Evolutionary conservation across 1,140 invertebrate species (phyloP).

Genomic region (Lethocerus indicus): DNA sequence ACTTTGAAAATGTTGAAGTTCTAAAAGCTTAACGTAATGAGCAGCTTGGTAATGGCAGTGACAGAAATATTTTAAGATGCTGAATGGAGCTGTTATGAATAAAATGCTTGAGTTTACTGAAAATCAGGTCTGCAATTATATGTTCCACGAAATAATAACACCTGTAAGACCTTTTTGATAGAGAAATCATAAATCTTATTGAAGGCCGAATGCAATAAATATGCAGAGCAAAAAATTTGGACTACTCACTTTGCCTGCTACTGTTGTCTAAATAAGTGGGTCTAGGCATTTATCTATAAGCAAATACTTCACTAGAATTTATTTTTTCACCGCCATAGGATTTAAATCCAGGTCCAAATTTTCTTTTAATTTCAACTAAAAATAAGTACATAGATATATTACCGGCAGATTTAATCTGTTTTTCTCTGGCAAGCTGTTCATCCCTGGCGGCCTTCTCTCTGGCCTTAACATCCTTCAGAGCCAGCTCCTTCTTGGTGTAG

Average conservation of each 20-base stretch:
- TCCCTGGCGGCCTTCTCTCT: constrained; percentile 11
- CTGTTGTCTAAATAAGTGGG: background rate
- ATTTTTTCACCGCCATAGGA: background rate
- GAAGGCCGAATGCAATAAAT: background rate
- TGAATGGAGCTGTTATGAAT: too few relatives aligned
- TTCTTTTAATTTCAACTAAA: background rate
- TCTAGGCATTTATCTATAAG: background rate
- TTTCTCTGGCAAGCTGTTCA: constrained; percentile 8
- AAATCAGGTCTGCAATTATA: too few relatives aligned
- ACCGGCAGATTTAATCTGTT: constrained; percentile 1
- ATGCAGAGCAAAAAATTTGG: background rate
- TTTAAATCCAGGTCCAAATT: background rate
- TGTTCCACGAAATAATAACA: too few relatives aligned
- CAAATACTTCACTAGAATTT: too few relatives aligned
- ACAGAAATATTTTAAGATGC: too few relatives aligned
- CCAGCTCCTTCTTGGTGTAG: constrained; percentile 11
- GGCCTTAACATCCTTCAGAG: constrained; percentile 11
- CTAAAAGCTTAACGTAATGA: too few relatives aligned
- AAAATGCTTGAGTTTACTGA: too few relatives aligned
- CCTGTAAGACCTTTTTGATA: too few relatives aligned
- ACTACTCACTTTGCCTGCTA: background rate
- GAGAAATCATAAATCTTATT: too few relatives aligned
- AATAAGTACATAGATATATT: background rate
- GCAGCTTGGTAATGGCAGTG: too few relatives aligned
- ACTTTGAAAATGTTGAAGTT: too few relatives aligned